A percentile compares a stretch with the other conserved stretches of the same genome.
Conservation (phyloP, 2,888 invertebrate species). For the Brenthis daphne region DNA sequence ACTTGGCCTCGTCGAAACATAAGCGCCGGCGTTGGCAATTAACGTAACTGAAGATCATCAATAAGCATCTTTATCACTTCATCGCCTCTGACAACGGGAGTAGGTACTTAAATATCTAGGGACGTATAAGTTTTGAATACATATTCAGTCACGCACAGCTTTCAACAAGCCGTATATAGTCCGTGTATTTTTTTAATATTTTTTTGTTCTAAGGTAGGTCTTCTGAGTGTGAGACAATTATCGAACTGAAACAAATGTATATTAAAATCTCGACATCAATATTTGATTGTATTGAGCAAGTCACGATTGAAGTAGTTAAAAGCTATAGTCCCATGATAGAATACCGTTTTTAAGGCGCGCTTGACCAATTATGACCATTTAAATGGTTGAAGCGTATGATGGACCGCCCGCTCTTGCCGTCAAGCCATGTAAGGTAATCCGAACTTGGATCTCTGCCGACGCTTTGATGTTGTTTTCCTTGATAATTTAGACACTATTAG, state of each 20-base stretch:
- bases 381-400: constrained; percentile 67
- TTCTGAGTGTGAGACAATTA: constrained; percentile 6
- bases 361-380: constrained; percentile 77
- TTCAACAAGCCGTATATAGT: constrained; percentile 52
- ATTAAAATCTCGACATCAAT: constrained; percentile 31
- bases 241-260: constrained; percentile 15
- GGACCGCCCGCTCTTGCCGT: constrained; percentile 61
- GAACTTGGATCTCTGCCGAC: constrained; percentile 64
- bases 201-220: constrained; percentile 31
- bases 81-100: constrained; percentile 71
- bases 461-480: constrained; percentile 65
- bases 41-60: constrained; percentile 79
- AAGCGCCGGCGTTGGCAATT: constrained; percentile 79
- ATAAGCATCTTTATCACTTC: constrained; percentile 80
- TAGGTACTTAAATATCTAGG: constrained; percentile 64
- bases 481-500: constrained; percentile 63
- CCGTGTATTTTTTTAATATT: constrained; percentile 33
- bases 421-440: constrained; percentile 75
- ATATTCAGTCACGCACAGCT: constrained; percentile 72
- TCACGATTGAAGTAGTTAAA: constrained; percentile 37
- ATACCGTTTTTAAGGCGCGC: constrained; percentile 61
- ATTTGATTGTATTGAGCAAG: constrained; percentile 30
- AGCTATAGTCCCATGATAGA: constrained; percentile 63
- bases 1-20: constrained; percentile 62
- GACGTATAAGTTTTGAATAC: constrained; percentile 65